These are phyloP conservation scores for Pyrgilauda ruficollis DNA, from an alignment of 2,113 vertebrate species.

Conservation along the genomic window DNA sequence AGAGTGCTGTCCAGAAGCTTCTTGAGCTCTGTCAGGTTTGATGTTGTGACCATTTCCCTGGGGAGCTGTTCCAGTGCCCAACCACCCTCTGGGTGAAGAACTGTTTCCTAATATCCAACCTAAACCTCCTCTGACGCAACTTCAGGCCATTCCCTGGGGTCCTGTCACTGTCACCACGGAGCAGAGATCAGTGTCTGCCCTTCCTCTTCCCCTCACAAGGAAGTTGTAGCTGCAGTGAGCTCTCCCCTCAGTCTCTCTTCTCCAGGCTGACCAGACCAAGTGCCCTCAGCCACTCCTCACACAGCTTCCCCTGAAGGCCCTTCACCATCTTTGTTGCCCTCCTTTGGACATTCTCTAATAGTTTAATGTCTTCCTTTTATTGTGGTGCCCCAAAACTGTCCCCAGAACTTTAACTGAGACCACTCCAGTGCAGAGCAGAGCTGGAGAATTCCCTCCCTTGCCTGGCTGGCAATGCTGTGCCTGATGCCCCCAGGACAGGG, in stretches of 20 bases:
- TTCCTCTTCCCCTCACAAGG: accelerated
- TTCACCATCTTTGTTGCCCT: background rate
- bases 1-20: background rate
- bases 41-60: background rate
- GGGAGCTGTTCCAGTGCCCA: background rate
- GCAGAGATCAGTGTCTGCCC: background rate
- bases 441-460: accelerated
- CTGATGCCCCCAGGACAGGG: background rate
- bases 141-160: background rate
- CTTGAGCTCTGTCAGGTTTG: background rate
- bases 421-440: background rate
- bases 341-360: background rate
- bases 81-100: background rate
- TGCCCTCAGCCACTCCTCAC: background rate
- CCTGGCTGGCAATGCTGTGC: accelerated
- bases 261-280: background rate
- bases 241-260: background rate
- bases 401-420: background rate
- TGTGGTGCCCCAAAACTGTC: background rate
- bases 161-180: background rate
- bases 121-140: background rate
- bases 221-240: background rate
- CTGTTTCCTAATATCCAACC: background rate
- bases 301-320: accelerated
- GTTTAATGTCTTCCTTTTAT: background rate